These are phyloP conservation scores for Fopius arisanus DNA, from an alignment of 1,140 invertebrate genomes.

Conservation along the genomic window DNA sequence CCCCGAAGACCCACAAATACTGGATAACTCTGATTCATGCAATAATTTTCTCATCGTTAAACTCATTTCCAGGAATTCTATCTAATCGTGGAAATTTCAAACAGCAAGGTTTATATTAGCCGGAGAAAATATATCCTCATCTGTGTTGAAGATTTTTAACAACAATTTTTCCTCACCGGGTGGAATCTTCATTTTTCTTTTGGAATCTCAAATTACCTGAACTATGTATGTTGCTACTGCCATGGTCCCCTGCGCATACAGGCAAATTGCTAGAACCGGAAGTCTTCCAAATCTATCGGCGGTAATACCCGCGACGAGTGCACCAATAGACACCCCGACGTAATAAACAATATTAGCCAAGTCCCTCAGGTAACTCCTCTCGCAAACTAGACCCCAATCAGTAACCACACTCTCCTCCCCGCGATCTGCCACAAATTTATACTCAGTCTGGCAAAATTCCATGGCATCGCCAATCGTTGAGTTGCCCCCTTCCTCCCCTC, in stretches of 20 bases:
- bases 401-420: constrained; percentile 48
- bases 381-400: constrained; percentile 67
- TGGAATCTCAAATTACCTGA: constrained; percentile 44
- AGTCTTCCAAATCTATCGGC: constrained; percentile 66
- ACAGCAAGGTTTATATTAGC: too few species aligned
- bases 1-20: constrained; percentile 59
- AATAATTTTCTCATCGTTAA: background rate
- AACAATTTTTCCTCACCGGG: too few species aligned
- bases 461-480: background rate
- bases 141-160: too few species aligned
- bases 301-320: constrained; percentile 64
- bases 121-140: too few species aligned
- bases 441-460: constrained; percentile 36
- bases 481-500: background rate
- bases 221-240: constrained; percentile 64
- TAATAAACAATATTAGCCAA: constrained; percentile 64
- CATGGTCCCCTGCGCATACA: constrained; percentile 64
- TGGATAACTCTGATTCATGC: constrained; percentile 44
- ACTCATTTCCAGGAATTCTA: too few species aligned
- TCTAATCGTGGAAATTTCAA: too few species aligned
- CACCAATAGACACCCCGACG: constrained; percentile 66
- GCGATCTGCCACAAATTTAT: constrained; percentile 42
- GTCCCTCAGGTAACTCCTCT: constrained; percentile 57
- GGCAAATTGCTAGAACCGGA: constrained; percentile 62
- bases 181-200: background rate